Base-by-base conservation (phyloP, 2,888 invertebrate species). In the Xiphydria camelus region DNA sequence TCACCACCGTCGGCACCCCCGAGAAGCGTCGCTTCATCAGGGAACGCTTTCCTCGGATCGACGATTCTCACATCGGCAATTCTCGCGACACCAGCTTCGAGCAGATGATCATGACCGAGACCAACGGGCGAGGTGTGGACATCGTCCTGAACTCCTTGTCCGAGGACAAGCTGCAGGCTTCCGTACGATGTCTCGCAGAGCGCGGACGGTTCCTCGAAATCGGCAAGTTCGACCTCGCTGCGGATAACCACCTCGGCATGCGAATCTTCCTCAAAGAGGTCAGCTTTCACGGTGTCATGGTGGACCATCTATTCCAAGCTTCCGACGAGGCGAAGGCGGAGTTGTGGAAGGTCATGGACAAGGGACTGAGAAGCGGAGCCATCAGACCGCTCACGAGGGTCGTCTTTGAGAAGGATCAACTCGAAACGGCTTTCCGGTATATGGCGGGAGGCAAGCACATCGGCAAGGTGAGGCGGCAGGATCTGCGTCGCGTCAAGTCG, bases 21-120 rank as follows among this genome's bases (percentile, higher is more conserved):
- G 79, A 82, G 42, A 83, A 84, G 61, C 73, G 77, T 47, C 76
- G 78, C 14, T 85, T 82, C 62, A 77, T 87, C 21, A 78, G 77
- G 58, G 67, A 71, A 19, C 58, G 71, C 15, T 87, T 84, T 64
- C 84, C 86, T 0, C 64, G 74, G 50, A 83, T 78, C 15, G 65
- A 67, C 5, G 83, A 84, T 17, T 64, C 75, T 36, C 83, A 91
- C 66, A 92, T 97, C 65, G 90, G 91, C 14, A 91, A 94, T 74
- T 92, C 95, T 5, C 83, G 93, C 60, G 88, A 94, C 68, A 81
- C 85, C 0, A 85, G 87, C 1, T 98, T 98, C 73, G 95, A 96
- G 72, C 82, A 85, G 54, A 86, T 94, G 83, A 82, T 98, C 41
- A 80, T 87, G 59, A 80, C 79, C 34, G 82, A 85, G 63, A 96